phyloP scores from a whole-genome alignment of 2,113 vertebrate genomes.

The Alethe diademata region DNA sequence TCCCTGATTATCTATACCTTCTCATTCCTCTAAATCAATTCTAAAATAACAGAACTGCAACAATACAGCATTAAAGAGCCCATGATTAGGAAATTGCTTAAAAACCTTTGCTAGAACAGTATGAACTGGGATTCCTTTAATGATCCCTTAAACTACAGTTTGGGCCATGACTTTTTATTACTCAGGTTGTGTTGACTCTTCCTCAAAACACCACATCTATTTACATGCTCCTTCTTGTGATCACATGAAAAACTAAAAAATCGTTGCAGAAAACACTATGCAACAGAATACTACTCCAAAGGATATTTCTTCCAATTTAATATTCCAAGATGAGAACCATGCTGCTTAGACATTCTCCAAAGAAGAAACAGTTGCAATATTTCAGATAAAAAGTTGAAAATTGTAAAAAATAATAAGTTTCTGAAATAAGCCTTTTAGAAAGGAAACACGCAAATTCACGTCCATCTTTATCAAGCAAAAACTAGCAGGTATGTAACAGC shows the following conservation, averaged over 20 bases:
- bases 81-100: neutral
- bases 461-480: neutral
- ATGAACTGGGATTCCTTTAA: neutral
- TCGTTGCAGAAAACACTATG: neutral
- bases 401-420: fast-evolving
- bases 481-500: fast-evolving
- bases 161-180: neutral
- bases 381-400: neutral
- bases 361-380: neutral
- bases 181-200: neutral
- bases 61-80: neutral
- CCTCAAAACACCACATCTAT: neutral
- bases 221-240: neutral
- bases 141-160: neutral
- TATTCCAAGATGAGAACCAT: neutral
- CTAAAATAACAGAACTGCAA: neutral
- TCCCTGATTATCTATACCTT: neutral
- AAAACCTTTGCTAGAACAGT: neutral
- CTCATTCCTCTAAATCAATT: neutral
- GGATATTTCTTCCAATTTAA: neutral
- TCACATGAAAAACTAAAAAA: neutral
- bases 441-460: neutral
- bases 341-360: neutral
- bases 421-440: neutral
- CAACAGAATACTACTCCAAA: neutral